These are phyloP conservation scores for Drosophila auraria DNA, from an alignment of 1,140 invertebrate species.

Conservation along the genomic window DNA sequence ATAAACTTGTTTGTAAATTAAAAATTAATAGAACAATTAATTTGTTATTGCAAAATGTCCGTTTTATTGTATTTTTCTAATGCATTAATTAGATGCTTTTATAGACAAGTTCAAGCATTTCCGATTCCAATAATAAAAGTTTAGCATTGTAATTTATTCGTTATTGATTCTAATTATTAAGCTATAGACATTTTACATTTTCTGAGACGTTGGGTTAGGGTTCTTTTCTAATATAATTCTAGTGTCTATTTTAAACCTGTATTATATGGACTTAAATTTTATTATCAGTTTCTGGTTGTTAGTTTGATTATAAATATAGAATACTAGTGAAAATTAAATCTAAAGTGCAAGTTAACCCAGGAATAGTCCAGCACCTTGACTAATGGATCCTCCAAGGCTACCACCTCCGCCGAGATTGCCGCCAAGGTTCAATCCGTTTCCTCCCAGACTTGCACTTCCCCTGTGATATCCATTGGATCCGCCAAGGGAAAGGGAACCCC, in stretches of 20 bases:
- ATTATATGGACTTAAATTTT: not conserved
- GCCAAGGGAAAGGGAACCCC: not conserved
- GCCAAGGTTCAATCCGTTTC: constrained; percentile 20
- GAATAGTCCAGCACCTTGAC: constrained; percentile 24
- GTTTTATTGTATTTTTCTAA: not conserved
- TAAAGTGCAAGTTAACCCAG: constrained; percentile 3
- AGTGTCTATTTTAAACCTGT: not conserved
- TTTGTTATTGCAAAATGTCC: not conserved
- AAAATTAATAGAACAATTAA: not conserved
- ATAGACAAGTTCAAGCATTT: constrained; percentile 16
- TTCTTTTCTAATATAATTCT: not conserved
- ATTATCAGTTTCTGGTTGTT: not conserved
- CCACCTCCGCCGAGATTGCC: constrained; percentile 16
- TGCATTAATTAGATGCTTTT: not conserved
- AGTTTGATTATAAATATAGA: not conserved
- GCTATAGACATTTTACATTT: not conserved
- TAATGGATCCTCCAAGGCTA: constrained; percentile 20
- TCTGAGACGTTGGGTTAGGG: not conserved
- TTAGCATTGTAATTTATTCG: not conserved
- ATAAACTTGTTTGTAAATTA: not conserved
- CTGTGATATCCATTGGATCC: constrained; percentile 2
- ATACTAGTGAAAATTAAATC: constrained; percentile 12
- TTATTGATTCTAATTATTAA: not conserved
- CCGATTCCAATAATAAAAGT: constrained; percentile 2
- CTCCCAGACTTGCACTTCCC: constrained; percentile 8